Base-by-base conservation (phyloP, 2,888 invertebrate species). In the Serrognathus titanus region DNA sequence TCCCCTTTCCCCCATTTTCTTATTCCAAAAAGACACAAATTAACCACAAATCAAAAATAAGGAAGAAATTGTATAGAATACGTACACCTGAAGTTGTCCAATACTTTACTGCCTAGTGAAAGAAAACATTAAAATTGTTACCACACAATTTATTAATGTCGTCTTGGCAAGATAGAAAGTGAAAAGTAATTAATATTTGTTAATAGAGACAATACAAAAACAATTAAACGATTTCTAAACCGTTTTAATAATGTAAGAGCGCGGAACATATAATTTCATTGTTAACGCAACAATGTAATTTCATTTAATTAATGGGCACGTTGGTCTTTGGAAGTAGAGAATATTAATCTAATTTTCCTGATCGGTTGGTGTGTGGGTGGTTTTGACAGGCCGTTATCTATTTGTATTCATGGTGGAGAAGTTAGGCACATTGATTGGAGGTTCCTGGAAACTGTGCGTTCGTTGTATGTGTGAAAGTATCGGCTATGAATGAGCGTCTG, bases 351-450 rank as follows among this genome's bases (percentile, higher is more conserved):
- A 51, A 40, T 51, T 51, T 51, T 41, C 41, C 16, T 43, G 41
- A 24, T 36, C 24, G 46, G n/a, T 51, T 39, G 16, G 51, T 46
- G 39, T 39, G 55, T 51, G 55, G 54, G 54, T 54, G 54, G 54
- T 43, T 54, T 11, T 10, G 35, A 43, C 13, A 35, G 38, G 24
- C 50, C 43, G 39, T 55, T 51, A 55, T 50, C 50, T 47, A 61
- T 61, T 63, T 59, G 57, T 63, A 63, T 63, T 61, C 63, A 63
- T 63, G 50, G 49, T 53, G 47, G 51, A 48, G 57, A 61, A 59
- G 61, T 61, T 57, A 53, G 54, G 51, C 53, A 50, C 55, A 51
- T 52, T 61, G 59, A 61, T 57, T 55, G 58, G 56, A 58, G 53
- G 59, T 63, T 63, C 63, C 56, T 51, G 58, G 63, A 63, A 63